A percentile compares a stretch with the other conserved stretches of the same genome.
phyloP scores from a whole-genome alignment of 2,113 vertebrate species.

The Haemorhous mexicanus region DNA sequence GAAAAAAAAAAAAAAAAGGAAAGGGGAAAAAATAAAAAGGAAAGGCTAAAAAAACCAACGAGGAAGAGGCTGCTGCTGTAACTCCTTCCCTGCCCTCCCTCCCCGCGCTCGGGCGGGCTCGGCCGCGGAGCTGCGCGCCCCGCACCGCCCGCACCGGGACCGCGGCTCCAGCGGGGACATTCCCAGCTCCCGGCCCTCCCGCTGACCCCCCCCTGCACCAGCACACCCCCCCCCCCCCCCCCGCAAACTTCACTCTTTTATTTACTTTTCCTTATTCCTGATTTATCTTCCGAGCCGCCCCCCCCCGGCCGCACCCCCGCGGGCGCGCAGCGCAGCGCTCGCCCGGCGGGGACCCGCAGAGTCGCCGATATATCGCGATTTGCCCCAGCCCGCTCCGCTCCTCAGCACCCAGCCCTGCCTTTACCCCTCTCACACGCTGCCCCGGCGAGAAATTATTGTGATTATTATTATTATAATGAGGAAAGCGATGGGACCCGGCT shows the following conservation, averaged over 20 bases:
- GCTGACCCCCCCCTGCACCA: neutral
- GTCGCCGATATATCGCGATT: slow-evolving; percentile 17
- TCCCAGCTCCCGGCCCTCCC: neutral
- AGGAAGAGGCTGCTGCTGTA: neutral
- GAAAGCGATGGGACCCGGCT: slow-evolving; percentile 41
- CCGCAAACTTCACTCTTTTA: neutral
- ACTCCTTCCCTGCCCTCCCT: neutral
- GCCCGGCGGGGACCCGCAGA: neutral
- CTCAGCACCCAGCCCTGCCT: neutral
- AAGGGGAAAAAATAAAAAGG: neutral
- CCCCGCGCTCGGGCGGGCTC: neutral
- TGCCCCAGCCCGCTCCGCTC: neutral
- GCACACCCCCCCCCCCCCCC: neutral
- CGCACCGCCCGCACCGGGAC: neutral
- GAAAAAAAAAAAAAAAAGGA: neutral
- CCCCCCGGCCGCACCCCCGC: neutral
- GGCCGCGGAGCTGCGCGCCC: neutral
- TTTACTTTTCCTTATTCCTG: neutral
- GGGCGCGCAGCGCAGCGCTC: neutral
- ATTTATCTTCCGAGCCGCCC: neutral
- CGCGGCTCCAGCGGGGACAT: neutral
- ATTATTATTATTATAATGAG: slow-evolving; percentile 28
- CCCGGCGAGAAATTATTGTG: slow-evolving; percentile 58
- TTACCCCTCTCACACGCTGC: neutral
- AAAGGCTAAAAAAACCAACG: neutral